These are phyloP conservation scores for Stichodactyla mertensii DNA, from an alignment of 64 coral and sea anemone genomes.

Conservation along the genomic window DNA sequence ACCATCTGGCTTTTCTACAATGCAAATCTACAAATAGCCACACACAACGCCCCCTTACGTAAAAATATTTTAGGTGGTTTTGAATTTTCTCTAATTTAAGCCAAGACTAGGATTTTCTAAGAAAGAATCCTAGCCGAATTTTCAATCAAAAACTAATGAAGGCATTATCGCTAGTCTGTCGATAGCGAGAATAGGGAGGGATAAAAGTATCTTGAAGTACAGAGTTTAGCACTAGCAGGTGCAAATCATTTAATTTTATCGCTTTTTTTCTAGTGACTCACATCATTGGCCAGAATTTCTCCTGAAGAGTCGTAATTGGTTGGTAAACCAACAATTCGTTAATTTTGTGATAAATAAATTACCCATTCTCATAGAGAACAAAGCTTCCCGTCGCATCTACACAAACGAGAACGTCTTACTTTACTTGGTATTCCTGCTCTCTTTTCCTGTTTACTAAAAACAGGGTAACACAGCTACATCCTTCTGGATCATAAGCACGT, in stretches of 20 bases:
- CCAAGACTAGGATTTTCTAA: background rate
- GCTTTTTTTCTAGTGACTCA: background rate
- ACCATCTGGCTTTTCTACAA: slow-evolving; percentile 17
- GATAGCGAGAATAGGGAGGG: background rate
- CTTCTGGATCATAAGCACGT: background rate
- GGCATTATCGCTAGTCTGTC: background rate
- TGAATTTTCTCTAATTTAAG: background rate
- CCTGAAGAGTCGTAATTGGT: slow-evolving; percentile 14
- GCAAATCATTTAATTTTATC: slow-evolving; percentile 1
- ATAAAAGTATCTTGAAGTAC: slow-evolving; percentile 7
- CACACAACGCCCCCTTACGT: slow-evolving; percentile 9
- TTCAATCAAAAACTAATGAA: background rate
- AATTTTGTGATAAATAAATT: slow-evolving; percentile 21
- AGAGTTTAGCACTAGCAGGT: slow-evolving; percentile 15
- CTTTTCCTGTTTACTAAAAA: background rate
- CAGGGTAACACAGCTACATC: background rate
- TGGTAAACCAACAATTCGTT: slow-evolving; percentile 11
- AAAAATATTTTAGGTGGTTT: background rate
- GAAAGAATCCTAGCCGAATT: background rate
- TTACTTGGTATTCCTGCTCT: background rate
- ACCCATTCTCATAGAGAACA: slow-evolving; percentile 6
- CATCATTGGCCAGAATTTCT: background rate
- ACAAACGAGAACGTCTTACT: background rate
- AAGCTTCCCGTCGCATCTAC: background rate
- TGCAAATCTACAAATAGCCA: slow-evolving; percentile 12